Evolutionary conservation across 64 coral and sea anemone species (phyloP).

Genomic region (Acropora yongei): DNA sequence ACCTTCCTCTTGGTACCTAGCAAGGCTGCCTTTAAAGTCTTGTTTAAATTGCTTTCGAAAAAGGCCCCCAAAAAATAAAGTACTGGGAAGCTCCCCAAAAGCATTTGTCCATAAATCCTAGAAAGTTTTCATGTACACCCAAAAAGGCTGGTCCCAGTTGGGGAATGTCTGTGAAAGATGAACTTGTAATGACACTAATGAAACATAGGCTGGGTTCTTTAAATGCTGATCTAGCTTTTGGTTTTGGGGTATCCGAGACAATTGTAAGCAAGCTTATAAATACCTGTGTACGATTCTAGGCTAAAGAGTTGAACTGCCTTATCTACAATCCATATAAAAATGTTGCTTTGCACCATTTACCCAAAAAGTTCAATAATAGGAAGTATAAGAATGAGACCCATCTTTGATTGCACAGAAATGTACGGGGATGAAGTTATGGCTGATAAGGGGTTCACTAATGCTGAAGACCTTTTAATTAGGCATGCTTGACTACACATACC

Average conservation of each 20-base stretch:
- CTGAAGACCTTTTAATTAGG: constrained; percentile 48
- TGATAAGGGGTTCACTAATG: constrained; percentile 56
- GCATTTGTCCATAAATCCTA: constrained; percentile 11
- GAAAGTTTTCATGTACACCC: constrained; percentile 38
- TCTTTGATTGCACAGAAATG: constrained; percentile 45
- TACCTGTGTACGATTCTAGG: constrained; percentile 18
- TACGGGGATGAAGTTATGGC: constrained; percentile 57
- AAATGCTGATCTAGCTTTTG: constrained; percentile 59
- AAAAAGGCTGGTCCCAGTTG: constrained; percentile 51
- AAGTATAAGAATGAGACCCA: constrained; percentile 35
- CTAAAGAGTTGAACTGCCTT: constrained; percentile 42
- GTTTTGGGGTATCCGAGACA: constrained; percentile 50
- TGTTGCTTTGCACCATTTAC: constrained; percentile 27
- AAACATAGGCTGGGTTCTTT: constrained; percentile 57
- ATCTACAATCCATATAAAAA: constrained; percentile 43
- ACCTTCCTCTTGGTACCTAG: constrained; percentile 42
- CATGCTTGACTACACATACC: constrained; percentile 43
- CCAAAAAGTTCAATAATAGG: constrained; percentile 30
- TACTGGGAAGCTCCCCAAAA: constrained; percentile 46
- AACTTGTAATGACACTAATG: constrained; percentile 53
- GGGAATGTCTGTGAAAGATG: constrained; percentile 39
- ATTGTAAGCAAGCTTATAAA: constrained; percentile 54
- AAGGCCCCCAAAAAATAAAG: constrained; percentile 45
- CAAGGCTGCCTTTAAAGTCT: constrained; percentile 33
- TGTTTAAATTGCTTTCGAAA: constrained; percentile 46